Evolutionary conservation across 2,888 invertebrate genomes (phyloP).

Genomic region (Lycophotia porphyrea): DNA sequence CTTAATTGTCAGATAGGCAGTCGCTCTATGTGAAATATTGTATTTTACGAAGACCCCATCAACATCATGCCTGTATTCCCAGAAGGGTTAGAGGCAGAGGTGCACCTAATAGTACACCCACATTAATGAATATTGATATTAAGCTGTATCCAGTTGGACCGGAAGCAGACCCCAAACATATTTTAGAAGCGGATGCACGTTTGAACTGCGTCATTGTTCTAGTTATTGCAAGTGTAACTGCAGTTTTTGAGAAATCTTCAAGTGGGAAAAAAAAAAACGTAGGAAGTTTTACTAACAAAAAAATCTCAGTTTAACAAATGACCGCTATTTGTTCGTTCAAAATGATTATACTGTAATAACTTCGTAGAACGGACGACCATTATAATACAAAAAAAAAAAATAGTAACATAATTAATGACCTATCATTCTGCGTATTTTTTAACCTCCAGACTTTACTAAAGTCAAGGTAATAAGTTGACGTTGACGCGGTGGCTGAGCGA

Average conservation of each 20-base stretch:
- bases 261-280: background rate
- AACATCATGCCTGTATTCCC: too few relatives aligned
- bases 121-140: too few relatives aligned
- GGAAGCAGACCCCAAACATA: too few relatives aligned
- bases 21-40: too few relatives aligned
- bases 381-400: background rate
- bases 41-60: too few relatives aligned
- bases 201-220: too few relatives aligned
- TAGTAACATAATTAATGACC: background rate
- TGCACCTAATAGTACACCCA: too few relatives aligned
- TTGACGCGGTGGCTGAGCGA: background rate
- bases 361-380: background rate
- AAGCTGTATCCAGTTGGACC: too few relatives aligned
- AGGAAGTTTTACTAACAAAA: background rate
- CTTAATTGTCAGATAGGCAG: too few relatives aligned
- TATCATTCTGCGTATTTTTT: background rate
- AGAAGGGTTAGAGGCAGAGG: too few relatives aligned
- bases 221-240: too few relatives aligned
- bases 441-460: background rate
- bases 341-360: slow-evolving; percentile 6
- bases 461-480: background rate
- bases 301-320: background rate
- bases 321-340: background rate
- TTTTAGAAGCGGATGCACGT: too few relatives aligned
- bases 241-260: background rate